Evolutionary conservation across 2,888 invertebrate species (phyloP), one percentile per base, ranked within the genome.

Genomic region (Allophyes oxyacanthae): DNA sequence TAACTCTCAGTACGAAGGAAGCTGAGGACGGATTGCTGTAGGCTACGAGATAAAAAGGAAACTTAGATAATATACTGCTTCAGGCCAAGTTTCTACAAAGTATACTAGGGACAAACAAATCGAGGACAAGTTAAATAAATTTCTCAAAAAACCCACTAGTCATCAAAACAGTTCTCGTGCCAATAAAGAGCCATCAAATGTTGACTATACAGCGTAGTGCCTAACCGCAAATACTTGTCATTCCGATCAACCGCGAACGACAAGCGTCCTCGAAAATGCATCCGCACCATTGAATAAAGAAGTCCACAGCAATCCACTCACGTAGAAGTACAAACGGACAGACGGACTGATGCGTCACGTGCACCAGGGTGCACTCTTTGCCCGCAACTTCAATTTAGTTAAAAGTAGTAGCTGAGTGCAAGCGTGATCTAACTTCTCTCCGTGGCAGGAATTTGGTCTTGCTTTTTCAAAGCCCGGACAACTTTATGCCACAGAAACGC

Each of bases 371-470:
- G 81, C 82, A 81, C 86, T 86, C 87, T 85, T 88, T 88, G 83
- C 82, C 82, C 84, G 78, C 88, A 87, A 89, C 88, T 91, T 89
- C 90, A 92, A 93, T 93, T 91, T 91, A 88, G 88, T 91, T 91
- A 91, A 92, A 90, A 92, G 92, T 92, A 84, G 84, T 81, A 81
- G 83, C 85, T 83, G 85, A 89, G 89, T 87, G 85, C 85, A 81
- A 79, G 81, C 86, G 85, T 85, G 88, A 85, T 87, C 86, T 82
- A 85, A 85, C 87, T 88, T 82, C 72, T 72, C 72, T 75, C 70
- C 54, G 74, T 67, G 64, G 67, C 66, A 67, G 79, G 81, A 82
- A 85, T 87, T 85, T 72, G 81, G 84, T 79, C 78, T 81, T 72
- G 75, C 78, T 83, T 82, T 82, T 81, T 78, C 72, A 72, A 75